These are phyloP conservation scores for Cosmopolites sordidus DNA, from an alignment of 2,888 invertebrate species.

Conservation along the genomic window DNA sequence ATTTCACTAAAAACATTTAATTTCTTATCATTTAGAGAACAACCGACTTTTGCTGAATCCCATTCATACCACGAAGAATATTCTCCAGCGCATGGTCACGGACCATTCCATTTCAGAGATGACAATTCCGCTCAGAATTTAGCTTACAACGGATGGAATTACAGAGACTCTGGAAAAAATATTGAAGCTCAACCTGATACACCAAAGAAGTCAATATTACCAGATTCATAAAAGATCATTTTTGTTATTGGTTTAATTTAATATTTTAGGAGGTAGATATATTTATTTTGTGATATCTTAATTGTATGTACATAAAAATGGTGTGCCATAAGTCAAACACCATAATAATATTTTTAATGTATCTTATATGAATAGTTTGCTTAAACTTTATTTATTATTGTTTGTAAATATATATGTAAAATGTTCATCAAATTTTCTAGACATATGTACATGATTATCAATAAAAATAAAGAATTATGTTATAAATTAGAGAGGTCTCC, in stretches of 20 bases:
- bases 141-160: conserved; percentile 70
- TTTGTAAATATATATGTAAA: too few species aligned
- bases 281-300: neutral
- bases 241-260: neutral
- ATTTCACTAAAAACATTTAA: too few species aligned
- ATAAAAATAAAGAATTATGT: too few species aligned
- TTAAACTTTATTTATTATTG: too few species aligned
- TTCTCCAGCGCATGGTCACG: conserved; percentile 33
- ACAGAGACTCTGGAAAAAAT: conserved; percentile 51
- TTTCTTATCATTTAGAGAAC: conserved; percentile 45
- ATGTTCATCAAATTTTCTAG: too few species aligned
- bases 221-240: conserved; percentile 45
- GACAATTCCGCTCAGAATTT: conserved; percentile 61
- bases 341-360: neutral
- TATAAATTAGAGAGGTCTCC: too few species aligned
- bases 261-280: neutral
- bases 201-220: conserved; percentile 47
- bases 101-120: conserved; percentile 63
- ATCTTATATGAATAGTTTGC: too few species aligned
- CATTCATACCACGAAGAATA: conserved; percentile 28
- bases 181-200: conserved; percentile 44
- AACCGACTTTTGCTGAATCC: conserved; percentile 48
- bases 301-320: neutral
- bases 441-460: too few species aligned
- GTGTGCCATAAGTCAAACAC: neutral